phyloP scores from a whole-genome alignment of 2,797 vertebrate species.

The Mallotus villosus region DNA sequence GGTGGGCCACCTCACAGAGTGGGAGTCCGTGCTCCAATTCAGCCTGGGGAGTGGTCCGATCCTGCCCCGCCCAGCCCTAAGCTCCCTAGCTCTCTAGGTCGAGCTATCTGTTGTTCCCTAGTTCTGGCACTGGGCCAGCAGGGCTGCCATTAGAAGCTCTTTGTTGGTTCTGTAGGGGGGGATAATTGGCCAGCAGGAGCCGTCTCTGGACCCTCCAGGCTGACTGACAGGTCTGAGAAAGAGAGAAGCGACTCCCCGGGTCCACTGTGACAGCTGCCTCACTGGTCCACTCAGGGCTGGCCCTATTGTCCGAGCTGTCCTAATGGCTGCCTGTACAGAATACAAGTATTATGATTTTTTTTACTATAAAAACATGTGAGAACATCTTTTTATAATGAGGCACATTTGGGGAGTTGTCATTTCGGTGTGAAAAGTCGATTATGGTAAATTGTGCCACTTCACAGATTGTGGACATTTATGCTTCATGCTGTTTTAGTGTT shows the following conservation, averaged over 20 bases:
- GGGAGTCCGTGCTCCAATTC: background rate
- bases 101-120: conserved; percentile 1
- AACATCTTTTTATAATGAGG: conserved; percentile 7
- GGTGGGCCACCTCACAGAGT: background rate
- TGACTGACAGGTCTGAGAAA: conserved; percentile 14
- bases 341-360: background rate
- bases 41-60: background rate
- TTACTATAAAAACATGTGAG: background rate
- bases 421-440: background rate
- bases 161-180: conserved; percentile 15
- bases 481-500: background rate
- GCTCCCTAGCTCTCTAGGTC: conserved; percentile 1
- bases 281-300: conserved; percentile 1
- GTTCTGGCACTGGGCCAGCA: conserved; percentile 13
- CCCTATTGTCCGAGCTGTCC: conserved; percentile 14
- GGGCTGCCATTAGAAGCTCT: conserved; percentile 4
- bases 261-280: conserved; percentile 15
- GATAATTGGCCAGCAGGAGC: conserved; percentile 18
- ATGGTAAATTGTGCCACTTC: background rate
- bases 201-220: conserved; percentile 14
- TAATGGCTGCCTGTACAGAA: conserved; percentile 5
- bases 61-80: background rate
- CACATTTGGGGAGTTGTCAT: background rate
- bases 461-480: background rate
- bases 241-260: conserved; percentile 3